These are phyloP conservation scores for Balearica regulorum DNA, from an alignment of 2,797 vertebrate genomes.

Conservation along the genomic window DNA sequence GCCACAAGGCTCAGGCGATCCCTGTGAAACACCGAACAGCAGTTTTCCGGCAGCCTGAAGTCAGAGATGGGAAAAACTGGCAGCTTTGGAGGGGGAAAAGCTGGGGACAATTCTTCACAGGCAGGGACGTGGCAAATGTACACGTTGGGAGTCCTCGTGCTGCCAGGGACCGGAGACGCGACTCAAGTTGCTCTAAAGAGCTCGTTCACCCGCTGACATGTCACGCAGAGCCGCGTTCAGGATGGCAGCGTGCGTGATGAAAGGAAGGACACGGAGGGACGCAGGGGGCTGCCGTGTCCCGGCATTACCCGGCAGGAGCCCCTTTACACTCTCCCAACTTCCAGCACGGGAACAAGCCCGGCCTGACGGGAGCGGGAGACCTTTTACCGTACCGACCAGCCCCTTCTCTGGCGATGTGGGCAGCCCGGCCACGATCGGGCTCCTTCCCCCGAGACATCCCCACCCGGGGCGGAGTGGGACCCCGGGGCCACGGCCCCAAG, in stretches of 20 bases:
- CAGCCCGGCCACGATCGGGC: background rate
- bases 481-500: background rate
- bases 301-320: background rate
- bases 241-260: background rate
- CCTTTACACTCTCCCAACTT: rapidly evolving
- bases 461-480: no score
- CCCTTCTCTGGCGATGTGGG: background rate
- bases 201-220: background rate
- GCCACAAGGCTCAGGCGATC: background rate
- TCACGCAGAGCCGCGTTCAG: background rate
- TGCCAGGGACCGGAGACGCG: rapidly evolving
- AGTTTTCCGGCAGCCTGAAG: background rate
- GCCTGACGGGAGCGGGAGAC: background rate
- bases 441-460: background rate
- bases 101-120: rapidly evolving
- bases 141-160: rapidly evolving
- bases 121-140: background rate
- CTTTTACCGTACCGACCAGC: background rate
- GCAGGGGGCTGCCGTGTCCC: background rate
- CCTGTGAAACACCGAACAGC: background rate
- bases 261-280: background rate
- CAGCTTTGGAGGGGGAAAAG: background rate
- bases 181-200: rapidly evolving
- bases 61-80: background rate
- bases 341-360: background rate